phyloP scores from a whole-genome alignment of 1,140 invertebrate genomes.

The Ctenoplectra terminalis region DNA sequence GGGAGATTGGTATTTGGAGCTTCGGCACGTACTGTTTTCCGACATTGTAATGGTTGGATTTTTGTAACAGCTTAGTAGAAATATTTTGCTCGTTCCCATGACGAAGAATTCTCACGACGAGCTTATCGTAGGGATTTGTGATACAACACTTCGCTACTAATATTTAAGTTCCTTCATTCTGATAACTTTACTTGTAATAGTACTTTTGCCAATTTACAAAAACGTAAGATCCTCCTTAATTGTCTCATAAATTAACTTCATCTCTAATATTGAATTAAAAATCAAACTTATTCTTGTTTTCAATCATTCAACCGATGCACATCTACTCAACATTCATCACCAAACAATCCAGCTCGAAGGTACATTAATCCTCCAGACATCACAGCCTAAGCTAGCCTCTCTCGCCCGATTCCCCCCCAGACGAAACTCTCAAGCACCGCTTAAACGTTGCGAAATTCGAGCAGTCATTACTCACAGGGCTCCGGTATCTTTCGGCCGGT shows the following conservation, averaged over 20 bases:
- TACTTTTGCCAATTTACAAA: too few relatives aligned
- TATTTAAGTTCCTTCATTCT: too few relatives aligned
- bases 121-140: not conserved
- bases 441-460: slow-evolving; percentile 36
- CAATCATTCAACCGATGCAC: not conserved
- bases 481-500: slow-evolving; percentile 35
- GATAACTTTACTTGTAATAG: too few relatives aligned
- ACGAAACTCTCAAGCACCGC: not conserved
- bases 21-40: slow-evolving; percentile 16
- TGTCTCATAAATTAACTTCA: too few relatives aligned
- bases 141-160: too few relatives aligned
- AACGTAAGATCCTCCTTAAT: too few relatives aligned
- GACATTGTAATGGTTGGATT: not conserved
- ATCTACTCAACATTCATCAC: not conserved
- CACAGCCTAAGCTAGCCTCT: not conserved
- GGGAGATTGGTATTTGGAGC: not conserved
- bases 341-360: not conserved
- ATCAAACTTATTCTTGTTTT: not conserved
- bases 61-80: not conserved
- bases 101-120: not conserved
- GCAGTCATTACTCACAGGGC: slow-evolving; percentile 32
- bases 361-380: slow-evolving; percentile 14
- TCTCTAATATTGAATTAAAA: too few relatives aligned
- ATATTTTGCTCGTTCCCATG: not conserved
- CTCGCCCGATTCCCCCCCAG: too few relatives aligned